Evolutionary conservation across 2,888 invertebrate genomes (phyloP), one percentile per base, ranked within the genome.

Genomic region (Sphaeridia pumilis): DNA sequence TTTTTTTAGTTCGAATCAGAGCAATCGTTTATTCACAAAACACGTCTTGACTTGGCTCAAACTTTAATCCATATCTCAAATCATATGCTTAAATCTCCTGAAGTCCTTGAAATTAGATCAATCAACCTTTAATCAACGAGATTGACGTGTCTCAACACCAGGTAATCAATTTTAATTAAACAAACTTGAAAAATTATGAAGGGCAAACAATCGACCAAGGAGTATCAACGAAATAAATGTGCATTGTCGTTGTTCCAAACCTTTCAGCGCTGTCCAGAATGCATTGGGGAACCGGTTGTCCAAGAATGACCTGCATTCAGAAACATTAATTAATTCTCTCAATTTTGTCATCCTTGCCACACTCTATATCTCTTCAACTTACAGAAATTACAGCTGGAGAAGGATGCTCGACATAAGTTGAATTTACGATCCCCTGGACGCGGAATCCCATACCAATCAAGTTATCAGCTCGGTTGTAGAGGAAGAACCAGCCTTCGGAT

Each of bases 361-460:
- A n/a, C n/a, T 41, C 7, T 20, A n/a, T 20, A 17, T 4, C 2
- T 17, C 14, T n/a, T n/a, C 20, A 31, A 31, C 50, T 49, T 43
- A 59, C 59, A 45, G 45, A 38, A 28, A 60, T 57, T 4, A 57
- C 60, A 4, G 51, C 4, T 31, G 34, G 26, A 44, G 58, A 57
- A 7, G 61, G 61, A 35, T 61, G 54, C 26, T 61, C 61, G 45
- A 59, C 54, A 26, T 56, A 27, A 2, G 44, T 28, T 12, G 52
- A 55, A n/a, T 24, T 26, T 7, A 57, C 25, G 17, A 48, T 42
- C 36, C 61, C 61, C 22, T 51, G 54, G 36, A 49, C 55, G 20
- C 52, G 53, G 45, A 61, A 56, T 28, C 61, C 61, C 36, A 61
- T 58, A n/a, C 61, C 61, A 17, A 44, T 52, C 4, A 61, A 52